phyloP scores from a whole-genome alignment of 2,888 invertebrate genomes.

The Ornithoptera alexandrae region DNA sequence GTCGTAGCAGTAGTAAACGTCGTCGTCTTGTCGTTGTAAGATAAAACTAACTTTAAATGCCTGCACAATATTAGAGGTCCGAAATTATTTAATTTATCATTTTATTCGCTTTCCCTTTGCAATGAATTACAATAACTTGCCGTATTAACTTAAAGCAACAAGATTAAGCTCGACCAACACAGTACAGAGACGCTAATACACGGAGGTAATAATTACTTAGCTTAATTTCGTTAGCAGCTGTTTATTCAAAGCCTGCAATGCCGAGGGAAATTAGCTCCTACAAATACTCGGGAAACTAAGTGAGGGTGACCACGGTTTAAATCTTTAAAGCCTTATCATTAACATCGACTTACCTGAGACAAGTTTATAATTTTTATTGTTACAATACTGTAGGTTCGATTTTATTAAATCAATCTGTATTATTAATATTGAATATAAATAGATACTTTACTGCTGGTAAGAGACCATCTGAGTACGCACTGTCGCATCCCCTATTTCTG shows the following conservation, averaged over 20 bases:
- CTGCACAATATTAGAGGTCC: background rate
- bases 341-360: conserved; percentile 82
- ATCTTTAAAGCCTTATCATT: conserved; percentile 85
- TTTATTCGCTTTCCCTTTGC: conserved; percentile 3
- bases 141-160: conserved; percentile 9
- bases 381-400: background rate
- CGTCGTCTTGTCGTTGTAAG: no score
- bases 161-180: conserved; percentile 11
- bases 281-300: conserved; percentile 81
- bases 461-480: no score
- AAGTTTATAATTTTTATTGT: background rate
- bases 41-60: background rate
- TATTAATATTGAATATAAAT: no score
- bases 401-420: background rate
- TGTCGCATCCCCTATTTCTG: no score
- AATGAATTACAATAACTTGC: background rate
- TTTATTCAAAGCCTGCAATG: conserved; percentile 77
- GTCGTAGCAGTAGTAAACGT: no score
- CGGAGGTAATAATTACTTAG: conserved; percentile 20
- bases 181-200: conserved; percentile 20
- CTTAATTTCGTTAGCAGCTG: conserved; percentile 19
- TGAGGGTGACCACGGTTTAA: conserved; percentile 82
- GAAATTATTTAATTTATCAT: background rate
- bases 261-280: conserved; percentile 82
- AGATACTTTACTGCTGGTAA: no score